Evolutionary conservation across 2,797 vertebrate species (phyloP).

Genomic region (Tenualosa ilisha): DNA sequence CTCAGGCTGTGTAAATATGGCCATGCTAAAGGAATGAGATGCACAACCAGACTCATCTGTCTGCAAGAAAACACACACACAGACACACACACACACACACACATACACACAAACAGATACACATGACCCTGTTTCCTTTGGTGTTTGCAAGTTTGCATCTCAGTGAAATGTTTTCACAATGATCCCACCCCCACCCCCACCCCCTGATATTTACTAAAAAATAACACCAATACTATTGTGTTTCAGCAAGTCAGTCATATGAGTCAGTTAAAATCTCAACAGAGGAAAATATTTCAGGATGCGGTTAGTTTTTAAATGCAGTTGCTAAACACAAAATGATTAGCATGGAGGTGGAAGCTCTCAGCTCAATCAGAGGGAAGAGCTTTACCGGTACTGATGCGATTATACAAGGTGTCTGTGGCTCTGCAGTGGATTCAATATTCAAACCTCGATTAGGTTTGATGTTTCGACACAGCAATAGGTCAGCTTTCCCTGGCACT

Average conservation of each 20-base stretch:
- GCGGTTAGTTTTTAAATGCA: too few species aligned
- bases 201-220: too few species aligned
- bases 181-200: too few species aligned
- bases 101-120: not conserved
- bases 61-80: not conserved
- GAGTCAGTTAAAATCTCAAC: too few species aligned
- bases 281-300: too few species aligned
- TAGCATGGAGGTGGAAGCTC: too few species aligned
- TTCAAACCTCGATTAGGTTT: not conserved
- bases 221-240: too few species aligned
- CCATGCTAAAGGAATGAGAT: conserved; percentile 21
- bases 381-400: not conserved
- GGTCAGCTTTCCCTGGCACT: conserved; percentile 31
- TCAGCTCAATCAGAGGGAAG: too few species aligned
- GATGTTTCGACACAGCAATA: conserved; percentile 34
- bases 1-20: conserved; percentile 25
- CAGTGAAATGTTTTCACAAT: too few species aligned
- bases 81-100: not conserved
- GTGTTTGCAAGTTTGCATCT: too few species aligned
- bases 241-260: too few species aligned
- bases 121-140: not conserved
- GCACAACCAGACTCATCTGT: conserved; percentile 36
- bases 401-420: not conserved
- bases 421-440: not conserved
- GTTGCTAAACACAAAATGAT: too few species aligned